phyloP scores from a whole-genome alignment of 2,888 invertebrate genomes.

The Agrotis ipsilon region DNA sequence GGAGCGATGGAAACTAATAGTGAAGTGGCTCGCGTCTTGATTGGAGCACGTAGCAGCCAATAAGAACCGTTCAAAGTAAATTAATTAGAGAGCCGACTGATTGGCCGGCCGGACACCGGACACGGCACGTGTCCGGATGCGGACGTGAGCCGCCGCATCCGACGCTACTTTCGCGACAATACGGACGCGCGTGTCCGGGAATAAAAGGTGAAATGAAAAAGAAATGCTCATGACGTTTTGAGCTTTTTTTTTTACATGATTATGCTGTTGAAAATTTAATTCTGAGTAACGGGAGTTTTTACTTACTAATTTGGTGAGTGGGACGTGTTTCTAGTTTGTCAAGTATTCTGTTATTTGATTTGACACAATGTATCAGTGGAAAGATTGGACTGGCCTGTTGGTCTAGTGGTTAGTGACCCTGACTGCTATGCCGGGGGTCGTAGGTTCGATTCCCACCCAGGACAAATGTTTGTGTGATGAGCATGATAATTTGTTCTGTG shows the following conservation, averaged over 20 bases:
- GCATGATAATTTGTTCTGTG: too few species aligned
- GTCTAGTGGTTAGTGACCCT: too few species aligned
- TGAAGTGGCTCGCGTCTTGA: constrained; percentile 56
- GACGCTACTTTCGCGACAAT: constrained; percentile 64
- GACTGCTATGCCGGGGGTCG: too few species aligned
- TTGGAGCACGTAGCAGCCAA: constrained; percentile 64
- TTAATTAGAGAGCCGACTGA: constrained; percentile 60
- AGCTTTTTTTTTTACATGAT: constrained; percentile 41
- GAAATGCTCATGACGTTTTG: constrained; percentile 44
- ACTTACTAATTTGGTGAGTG: constrained; percentile 17
- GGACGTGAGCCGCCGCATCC: constrained; percentile 65
- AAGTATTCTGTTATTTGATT: not conserved
- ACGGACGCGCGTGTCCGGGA: constrained; percentile 51
- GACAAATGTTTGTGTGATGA: too few species aligned
- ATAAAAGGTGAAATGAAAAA: constrained; percentile 63
- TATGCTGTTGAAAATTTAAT: constrained; percentile 9
- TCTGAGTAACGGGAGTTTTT: constrained; percentile 11
- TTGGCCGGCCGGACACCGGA: constrained; percentile 54
- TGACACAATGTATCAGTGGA: too few species aligned
- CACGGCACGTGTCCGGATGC: constrained; percentile 62
- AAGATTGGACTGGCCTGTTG: too few species aligned
- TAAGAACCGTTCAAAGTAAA: constrained; percentile 62
- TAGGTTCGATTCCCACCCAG: too few species aligned
- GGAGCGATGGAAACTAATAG: constrained; percentile 44
- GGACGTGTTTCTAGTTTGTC: constrained; percentile 7